Evolutionary conservation across 2,797 vertebrate genomes (phyloP).

Genomic region (Falco peregrinus): DNA sequence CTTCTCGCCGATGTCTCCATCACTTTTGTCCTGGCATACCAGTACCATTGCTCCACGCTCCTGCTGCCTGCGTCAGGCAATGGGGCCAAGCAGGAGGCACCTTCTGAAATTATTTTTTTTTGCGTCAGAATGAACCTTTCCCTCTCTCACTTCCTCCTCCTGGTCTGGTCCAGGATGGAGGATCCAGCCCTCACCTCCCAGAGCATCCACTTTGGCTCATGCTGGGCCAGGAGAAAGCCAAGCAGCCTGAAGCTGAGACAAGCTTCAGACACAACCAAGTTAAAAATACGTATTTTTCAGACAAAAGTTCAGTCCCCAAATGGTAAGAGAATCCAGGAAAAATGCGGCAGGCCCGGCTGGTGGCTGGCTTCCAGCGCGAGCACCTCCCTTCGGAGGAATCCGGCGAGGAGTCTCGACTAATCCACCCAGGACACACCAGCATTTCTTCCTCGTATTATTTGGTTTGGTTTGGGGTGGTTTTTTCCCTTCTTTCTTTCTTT

Average conservation of each 20-base stretch:
- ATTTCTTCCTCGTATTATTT: conserved; percentile 32
- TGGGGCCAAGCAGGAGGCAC: neutral
- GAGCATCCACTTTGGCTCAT: rapidly evolving
- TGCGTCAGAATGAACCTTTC: neutral
- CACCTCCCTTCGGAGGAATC: conserved; percentile 69
- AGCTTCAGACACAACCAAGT: conserved; percentile 6
- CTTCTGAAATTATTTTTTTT: neutral
- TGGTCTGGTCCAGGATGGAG: rapidly evolving
- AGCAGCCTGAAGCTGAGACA: neutral
- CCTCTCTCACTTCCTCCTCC: neutral
- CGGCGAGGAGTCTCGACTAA: conserved; percentile 46
- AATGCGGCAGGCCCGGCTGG: conserved; percentile 49
- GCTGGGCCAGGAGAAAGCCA: neutral
- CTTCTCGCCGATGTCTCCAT: neutral
- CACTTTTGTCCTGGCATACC: neutral
- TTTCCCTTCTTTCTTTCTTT: neutral
- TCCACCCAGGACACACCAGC: conserved; percentile 62
- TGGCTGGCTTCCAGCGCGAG: conserved; percentile 22
- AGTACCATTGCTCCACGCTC: neutral
- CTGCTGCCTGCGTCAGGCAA: rapidly evolving
- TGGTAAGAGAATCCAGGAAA: conserved; percentile 56
- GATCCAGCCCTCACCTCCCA: neutral
- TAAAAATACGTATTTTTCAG: conserved; percentile 46
- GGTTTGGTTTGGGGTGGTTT: neutral
- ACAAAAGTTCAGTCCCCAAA: conserved; percentile 61